A percentile compares a stretch with the other conserved stretches of the same genome.
These are phyloP conservation scores for Oxygymnocypris stewartii DNA, from an alignment of 2,113 vertebrate genomes.

Conservation along the genomic window DNA sequence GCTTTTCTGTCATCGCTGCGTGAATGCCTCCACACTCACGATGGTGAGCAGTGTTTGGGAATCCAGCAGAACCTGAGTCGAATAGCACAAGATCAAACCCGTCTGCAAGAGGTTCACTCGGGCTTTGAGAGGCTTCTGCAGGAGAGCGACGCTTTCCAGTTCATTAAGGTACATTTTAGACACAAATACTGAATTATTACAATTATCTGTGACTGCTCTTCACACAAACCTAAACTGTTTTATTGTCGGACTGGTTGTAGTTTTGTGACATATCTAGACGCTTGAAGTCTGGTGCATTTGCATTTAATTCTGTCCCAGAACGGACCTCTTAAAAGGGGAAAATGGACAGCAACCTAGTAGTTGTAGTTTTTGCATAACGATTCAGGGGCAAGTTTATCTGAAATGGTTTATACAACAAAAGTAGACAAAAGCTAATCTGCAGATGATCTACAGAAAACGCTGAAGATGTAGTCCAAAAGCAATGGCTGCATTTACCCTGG, in stretches of 20 bases:
- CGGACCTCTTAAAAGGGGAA: not conserved
- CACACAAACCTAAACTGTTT: not conserved
- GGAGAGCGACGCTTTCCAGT: conserved; percentile 71
- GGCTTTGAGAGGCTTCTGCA: conserved; percentile 63
- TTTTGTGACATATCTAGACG: not conserved
- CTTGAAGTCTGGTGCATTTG: not conserved
- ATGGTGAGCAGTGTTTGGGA: conserved; percentile 48
- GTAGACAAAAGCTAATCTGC: not conserved
- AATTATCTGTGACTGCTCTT: not conserved
- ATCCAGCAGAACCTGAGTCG: conserved; percentile 67
- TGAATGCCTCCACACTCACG: conserved; percentile 51
- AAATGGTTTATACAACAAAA: not conserved
- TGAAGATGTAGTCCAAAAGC: no score
- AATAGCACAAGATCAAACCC: conserved; percentile 67
- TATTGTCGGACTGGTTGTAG: not conserved
- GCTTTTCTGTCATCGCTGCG: conserved; percentile 58
- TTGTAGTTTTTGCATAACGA: not conserved
- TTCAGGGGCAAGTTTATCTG: not conserved
- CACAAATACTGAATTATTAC: not conserved
- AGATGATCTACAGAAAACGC: no score
- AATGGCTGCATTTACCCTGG: no score
- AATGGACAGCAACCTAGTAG: not conserved
- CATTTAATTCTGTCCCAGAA: not conserved
- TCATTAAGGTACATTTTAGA: conserved; percentile 66
- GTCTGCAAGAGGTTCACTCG: conserved; percentile 64